phyloP scores from a whole-genome alignment of 2,113 vertebrate genomes.

The Acinonyx jubatus region DNA sequence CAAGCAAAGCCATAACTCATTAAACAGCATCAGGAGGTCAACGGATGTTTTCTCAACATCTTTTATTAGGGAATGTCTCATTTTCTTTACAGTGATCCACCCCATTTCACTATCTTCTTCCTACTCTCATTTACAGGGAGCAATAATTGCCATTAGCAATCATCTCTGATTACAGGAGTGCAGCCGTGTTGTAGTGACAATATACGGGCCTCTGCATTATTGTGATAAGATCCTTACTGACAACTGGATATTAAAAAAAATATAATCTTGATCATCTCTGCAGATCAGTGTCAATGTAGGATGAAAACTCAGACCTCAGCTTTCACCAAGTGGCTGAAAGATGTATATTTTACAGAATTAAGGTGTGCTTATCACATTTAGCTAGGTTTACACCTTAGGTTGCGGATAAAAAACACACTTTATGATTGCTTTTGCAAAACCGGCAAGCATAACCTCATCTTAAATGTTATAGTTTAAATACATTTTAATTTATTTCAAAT shows the following conservation, averaged over 20 bases:
- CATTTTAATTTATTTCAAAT: constrained; percentile 14
- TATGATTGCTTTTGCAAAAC: background rate
- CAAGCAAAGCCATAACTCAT: background rate
- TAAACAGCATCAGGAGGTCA: background rate
- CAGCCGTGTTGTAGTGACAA: background rate
- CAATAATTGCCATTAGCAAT: background rate
- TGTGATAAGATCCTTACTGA: background rate
- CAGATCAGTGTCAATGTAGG: background rate
- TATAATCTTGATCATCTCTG: background rate
- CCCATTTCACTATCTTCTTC: background rate
- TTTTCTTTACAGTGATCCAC: background rate
- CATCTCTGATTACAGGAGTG: background rate
- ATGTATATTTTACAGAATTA: background rate
- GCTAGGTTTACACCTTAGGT: background rate
- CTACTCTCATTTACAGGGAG: background rate
- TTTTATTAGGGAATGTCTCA: background rate
- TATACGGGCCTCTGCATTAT: background rate
- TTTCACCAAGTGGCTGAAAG: background rate
- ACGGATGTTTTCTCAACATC: background rate
- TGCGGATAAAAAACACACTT: background rate
- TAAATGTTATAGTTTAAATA: background rate
- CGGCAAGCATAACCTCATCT: background rate
- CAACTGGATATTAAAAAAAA: background rate
- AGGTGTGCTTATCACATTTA: background rate
- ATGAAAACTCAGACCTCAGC: background rate